Evolutionary conservation across 2,797 vertebrate species (phyloP).

Genomic region (Sciurus vulgaris): DNA sequence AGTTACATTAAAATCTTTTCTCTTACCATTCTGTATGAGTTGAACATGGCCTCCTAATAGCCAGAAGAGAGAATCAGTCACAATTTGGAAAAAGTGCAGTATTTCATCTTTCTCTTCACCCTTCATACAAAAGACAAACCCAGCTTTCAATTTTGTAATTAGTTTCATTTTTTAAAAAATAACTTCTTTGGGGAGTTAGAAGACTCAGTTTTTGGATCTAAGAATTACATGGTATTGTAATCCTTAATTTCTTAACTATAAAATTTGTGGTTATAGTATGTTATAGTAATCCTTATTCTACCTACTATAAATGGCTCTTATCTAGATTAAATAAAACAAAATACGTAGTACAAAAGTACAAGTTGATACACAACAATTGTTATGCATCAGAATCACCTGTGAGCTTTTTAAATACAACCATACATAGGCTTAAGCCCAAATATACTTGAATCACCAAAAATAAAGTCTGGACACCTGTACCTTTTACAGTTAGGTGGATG

Average conservation of each 20-base stretch:
- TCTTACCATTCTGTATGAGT: conserved; percentile 90
- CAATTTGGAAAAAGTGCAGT: conserved; percentile 89
- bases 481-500: conserved; percentile 64
- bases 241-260: conserved; percentile 59
- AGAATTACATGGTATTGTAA: background rate
- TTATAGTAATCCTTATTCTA: background rate
- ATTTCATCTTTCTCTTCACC: conserved; percentile 89
- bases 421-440: conserved; percentile 39
- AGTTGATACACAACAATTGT: background rate
- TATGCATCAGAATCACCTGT: background rate
- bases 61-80: conserved; percentile 93
- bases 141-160: conserved; percentile 59
- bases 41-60: conserved; percentile 90
- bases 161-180: background rate
- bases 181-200: background rate
- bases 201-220: background rate
- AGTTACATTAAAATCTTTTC: conserved; percentile 75
- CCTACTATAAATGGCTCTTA: conserved; percentile 54
- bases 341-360: background rate
- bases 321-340: conserved; percentile 18
- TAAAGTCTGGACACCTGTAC: conserved; percentile 25
- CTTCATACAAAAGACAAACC: conserved; percentile 85
- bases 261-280: background rate
- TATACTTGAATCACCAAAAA: conserved; percentile 52
- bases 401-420: conserved; percentile 58